A percentile compares a stretch with the other conserved stretches of the same genome.
These are phyloP conservation scores for Idaea biselata DNA, from an alignment of 2,888 invertebrate genomes.

Conservation along the genomic window DNA sequence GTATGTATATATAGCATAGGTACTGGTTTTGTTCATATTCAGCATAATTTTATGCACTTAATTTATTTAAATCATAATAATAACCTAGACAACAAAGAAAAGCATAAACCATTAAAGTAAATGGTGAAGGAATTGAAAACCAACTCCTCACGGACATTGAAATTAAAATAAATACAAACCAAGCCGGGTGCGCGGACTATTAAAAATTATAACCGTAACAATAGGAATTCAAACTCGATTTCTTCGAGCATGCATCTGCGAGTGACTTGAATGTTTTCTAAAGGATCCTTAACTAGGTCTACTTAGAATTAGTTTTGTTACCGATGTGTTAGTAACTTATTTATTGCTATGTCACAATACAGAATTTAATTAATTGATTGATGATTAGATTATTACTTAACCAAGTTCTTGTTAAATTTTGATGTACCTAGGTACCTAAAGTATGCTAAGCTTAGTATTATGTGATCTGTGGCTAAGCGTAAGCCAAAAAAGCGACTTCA, in stretches of 20 bases:
- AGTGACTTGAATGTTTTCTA: not conserved
- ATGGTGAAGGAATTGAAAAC: not conserved
- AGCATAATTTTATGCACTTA: not conserved
- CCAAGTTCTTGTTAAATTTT: too few species aligned
- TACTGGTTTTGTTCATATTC: not conserved
- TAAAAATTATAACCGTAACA: slow-evolving; percentile 1
- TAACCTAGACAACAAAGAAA: not conserved
- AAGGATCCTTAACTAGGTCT: too few species aligned
- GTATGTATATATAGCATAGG: too few species aligned
- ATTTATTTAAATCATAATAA: not conserved
- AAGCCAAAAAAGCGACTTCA: too few species aligned
- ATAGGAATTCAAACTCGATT: not conserved
- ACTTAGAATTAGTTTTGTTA: too few species aligned
- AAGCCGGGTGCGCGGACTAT: not conserved
- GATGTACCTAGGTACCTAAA: too few species aligned
- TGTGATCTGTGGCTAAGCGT: too few species aligned
- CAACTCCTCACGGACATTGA: not conserved
- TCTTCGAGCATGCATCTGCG: not conserved
- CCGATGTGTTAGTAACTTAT: too few species aligned
- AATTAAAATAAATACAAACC: not conserved
- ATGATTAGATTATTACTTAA: too few species aligned
- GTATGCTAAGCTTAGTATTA: too few species aligned
- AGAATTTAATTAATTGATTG: too few species aligned
- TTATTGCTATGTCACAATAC: too few species aligned
- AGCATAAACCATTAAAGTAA: not conserved